Conservation (phyloP, 2,888 invertebrate genomes). For the Caenorhabditis doughertyi region DNA sequence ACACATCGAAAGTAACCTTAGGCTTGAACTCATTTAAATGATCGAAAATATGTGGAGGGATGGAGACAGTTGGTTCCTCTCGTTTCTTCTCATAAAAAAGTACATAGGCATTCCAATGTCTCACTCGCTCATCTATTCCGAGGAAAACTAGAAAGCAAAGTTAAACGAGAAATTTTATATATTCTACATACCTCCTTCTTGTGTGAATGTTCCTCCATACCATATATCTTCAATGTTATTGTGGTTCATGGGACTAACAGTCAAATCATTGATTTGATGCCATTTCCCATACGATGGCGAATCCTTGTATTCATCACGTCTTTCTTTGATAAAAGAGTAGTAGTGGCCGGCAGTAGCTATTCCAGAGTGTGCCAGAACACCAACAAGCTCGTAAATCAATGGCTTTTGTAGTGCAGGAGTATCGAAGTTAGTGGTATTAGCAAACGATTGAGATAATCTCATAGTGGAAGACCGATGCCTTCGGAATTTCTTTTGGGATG, state of each 20-base stretch:
- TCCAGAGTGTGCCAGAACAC: conserved; percentile 85
- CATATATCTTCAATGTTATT: conserved; percentile 49
- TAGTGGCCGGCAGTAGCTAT: conserved; percentile 86
- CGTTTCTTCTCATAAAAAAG: conserved; percentile 83
- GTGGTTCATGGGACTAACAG: conserved; percentile 31
- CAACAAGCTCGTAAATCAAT: conserved; percentile 84
- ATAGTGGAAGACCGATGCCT: conserved; percentile 65
- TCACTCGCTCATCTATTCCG: conserved; percentile 84
- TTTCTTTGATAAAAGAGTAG: conserved; percentile 85
- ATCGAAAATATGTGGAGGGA: conserved; percentile 28
- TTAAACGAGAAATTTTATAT: neutral
- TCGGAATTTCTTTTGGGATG: conserved; percentile 60
- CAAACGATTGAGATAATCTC: conserved; percentile 52
- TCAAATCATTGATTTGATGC: conserved; percentile 60
- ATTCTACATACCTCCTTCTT: conserved; percentile 31
- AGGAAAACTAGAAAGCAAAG: conserved; percentile 27
- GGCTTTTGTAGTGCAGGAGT: conserved; percentile 43
- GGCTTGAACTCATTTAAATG: conserved; percentile 13
- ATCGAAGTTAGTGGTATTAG: conserved; percentile 30
- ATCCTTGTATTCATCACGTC: conserved; percentile 68
- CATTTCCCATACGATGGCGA: conserved; percentile 56
- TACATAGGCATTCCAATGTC: conserved; percentile 86
- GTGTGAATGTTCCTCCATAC: conserved; percentile 62
- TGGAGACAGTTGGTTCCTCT: conserved; percentile 2
- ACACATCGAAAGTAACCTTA: conserved; percentile 61